Evolutionary conservation across 1,140 invertebrate species (phyloP).

Genomic region (Camponotus floridanus): DNA sequence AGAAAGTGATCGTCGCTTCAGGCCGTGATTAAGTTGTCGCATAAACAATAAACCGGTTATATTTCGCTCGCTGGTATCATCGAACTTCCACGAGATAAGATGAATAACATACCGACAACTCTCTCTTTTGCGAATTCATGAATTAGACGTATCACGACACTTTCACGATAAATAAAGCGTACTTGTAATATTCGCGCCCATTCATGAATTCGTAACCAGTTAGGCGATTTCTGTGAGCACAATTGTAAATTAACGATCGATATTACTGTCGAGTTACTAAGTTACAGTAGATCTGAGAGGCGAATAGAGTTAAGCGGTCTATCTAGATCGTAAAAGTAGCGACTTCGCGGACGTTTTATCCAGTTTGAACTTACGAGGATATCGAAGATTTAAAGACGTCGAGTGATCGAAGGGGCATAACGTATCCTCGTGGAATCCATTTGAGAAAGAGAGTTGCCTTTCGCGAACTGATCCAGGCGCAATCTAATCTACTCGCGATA

Average conservation of each 20-base stretch:
- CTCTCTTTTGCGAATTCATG: constrained; percentile 18
- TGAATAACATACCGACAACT: background rate
- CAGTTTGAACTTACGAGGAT: constrained; percentile 71
- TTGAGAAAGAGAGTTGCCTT: background rate
- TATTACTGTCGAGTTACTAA: constrained; percentile 78
- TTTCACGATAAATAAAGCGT: background rate
- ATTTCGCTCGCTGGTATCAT: constrained; percentile 2
- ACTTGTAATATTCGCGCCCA: background rate
- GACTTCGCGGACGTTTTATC: constrained; percentile 77
- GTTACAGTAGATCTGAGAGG: constrained; percentile 70
- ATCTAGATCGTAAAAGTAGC: background rate
- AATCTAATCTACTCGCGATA: constrained; percentile 28
- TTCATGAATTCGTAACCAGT: background rate
- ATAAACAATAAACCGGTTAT: constrained; percentile 4
- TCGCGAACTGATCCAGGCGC: constrained; percentile 7
- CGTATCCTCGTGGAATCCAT: background rate
- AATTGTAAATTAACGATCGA: constrained; percentile 14
- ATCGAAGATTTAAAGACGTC: constrained; percentile 24
- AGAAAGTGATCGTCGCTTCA: background rate
- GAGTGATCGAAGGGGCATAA: background rate
- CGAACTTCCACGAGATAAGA: constrained; percentile 30
- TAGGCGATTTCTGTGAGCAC: background rate
- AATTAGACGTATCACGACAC: background rate
- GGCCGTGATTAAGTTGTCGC: constrained; percentile 31
- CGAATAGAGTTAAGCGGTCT: constrained; percentile 12